Conservation (phyloP, 2,113 vertebrate genomes). For the Cochlearius cochlearius region DNA sequence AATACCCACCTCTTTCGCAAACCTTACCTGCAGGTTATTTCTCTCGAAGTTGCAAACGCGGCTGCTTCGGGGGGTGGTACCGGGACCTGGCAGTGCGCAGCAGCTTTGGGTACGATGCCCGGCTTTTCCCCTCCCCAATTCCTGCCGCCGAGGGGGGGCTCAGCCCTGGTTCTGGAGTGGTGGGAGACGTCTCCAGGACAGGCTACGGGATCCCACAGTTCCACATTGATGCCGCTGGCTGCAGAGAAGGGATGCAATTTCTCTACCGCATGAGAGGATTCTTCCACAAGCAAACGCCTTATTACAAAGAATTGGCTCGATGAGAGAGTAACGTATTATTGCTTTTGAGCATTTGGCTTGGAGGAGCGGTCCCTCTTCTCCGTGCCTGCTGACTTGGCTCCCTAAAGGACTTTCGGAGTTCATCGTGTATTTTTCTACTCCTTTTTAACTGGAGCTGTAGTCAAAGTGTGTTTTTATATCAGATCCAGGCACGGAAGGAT, state of each 20-base stretch:
- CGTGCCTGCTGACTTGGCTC: background rate
- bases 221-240: accelerated
- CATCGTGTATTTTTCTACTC: background rate
- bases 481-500: background rate
- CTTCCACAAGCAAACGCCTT: background rate
- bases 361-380: background rate
- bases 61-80: background rate
- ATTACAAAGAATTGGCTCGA: background rate
- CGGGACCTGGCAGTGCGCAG: background rate
- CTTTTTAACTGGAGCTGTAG: background rate
- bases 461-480: background rate
- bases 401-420: background rate
- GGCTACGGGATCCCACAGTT: background rate
- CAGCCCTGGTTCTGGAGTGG: accelerated
- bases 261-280: background rate
- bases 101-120: too few species aligned
- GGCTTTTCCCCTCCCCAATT: background rate
- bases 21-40: background rate
- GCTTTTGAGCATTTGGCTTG: background rate
- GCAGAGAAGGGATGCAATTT: background rate
- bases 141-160: background rate
- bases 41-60: accelerated
- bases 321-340: background rate
- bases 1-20: background rate
- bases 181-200: accelerated